Percentiles rank a stretch among this genome's conserved stretches.
These are phyloP conservation scores for Cyprinus carpio DNA, from an alignment of 2,113 vertebrate species.

Conservation along the genomic window DNA sequence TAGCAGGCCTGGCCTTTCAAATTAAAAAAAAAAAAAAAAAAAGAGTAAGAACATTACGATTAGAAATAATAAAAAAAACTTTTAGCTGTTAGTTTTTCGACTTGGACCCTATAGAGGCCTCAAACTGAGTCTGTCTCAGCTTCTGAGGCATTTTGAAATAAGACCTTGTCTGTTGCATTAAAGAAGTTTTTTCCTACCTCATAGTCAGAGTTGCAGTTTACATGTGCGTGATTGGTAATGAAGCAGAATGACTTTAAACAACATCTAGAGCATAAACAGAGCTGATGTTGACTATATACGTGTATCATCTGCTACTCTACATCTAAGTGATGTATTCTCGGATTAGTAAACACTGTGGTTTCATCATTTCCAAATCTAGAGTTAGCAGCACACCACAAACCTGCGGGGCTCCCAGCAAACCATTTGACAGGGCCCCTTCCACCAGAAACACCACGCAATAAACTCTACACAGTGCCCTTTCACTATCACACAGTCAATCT, in stretches of 20 bases:
- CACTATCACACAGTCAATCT: background rate
- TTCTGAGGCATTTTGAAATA: background rate
- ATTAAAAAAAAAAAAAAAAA: background rate
- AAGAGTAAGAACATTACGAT: background rate
- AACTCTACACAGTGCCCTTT: background rate
- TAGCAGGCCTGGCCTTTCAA: background rate
- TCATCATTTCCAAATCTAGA: slow-evolving; percentile 19
- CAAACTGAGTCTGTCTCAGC: background rate
- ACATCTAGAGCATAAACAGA: slow-evolving; percentile 2
- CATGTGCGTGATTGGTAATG: background rate
- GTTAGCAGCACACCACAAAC: background rate
- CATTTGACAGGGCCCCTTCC: background rate
- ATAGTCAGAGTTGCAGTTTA: background rate
- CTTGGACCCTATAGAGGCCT: background rate
- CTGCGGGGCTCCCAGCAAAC: no score
- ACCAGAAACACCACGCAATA: background rate
- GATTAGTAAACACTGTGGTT: slow-evolving; percentile 31
- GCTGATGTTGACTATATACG: background rate
- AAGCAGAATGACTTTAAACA: background rate
- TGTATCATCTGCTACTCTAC: background rate
- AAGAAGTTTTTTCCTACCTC: background rate
- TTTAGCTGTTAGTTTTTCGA: background rate
- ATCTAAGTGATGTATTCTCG: slow-evolving; percentile 12
- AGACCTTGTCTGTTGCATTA: background rate
- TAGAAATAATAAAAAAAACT: background rate